A percentile compares a stretch with the other conserved stretches of the same genome.
These are phyloP conservation scores for Dicrurus megarhynchus DNA, from an alignment of 2,113 vertebrate genomes.

Conservation along the genomic window DNA sequence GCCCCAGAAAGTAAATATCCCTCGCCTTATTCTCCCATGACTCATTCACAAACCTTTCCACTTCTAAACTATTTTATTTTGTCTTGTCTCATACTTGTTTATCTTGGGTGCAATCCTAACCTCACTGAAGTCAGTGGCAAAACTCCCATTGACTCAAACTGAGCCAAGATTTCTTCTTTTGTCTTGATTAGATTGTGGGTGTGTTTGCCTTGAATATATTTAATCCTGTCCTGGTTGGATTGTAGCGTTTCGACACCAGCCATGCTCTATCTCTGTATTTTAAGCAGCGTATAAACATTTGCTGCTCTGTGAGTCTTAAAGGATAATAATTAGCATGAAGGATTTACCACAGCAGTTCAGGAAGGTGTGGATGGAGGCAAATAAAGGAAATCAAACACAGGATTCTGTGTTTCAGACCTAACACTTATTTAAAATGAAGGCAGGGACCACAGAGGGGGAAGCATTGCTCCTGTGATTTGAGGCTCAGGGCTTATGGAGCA, in stretches of 20 bases:
- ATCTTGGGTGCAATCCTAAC: conserved; percentile 43
- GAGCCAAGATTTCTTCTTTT: conserved; percentile 44
- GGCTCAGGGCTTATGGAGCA: conserved; percentile 28
- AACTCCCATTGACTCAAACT: conserved; percentile 17
- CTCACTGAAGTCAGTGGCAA: conserved; percentile 49
- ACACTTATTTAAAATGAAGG: neutral
- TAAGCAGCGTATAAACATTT: neutral
- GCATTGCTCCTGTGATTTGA: neutral
- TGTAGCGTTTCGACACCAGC: conserved; percentile 7
- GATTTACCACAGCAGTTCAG: neutral
- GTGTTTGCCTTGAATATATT: conserved; percentile 44
- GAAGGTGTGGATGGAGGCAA: conserved; percentile 23
- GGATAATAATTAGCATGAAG: conserved; percentile 17
- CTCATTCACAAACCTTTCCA: conserved; percentile 24
- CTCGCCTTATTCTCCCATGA: conserved; percentile 29
- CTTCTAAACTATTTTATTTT: conserved; percentile 47
- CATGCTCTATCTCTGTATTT: neutral
- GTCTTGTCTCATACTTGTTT: conserved; percentile 58
- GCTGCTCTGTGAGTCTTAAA: neutral
- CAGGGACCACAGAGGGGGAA: neutral
- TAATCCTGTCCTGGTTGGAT: conserved; percentile 15
- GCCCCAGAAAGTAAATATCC: neutral
- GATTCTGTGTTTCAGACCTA: neutral
- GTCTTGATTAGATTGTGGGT: conserved; percentile 52
- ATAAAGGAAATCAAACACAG: neutral